phyloP scores from a whole-genome alignment of 2,888 invertebrate species.

The Notocelia uddmanniana region DNA sequence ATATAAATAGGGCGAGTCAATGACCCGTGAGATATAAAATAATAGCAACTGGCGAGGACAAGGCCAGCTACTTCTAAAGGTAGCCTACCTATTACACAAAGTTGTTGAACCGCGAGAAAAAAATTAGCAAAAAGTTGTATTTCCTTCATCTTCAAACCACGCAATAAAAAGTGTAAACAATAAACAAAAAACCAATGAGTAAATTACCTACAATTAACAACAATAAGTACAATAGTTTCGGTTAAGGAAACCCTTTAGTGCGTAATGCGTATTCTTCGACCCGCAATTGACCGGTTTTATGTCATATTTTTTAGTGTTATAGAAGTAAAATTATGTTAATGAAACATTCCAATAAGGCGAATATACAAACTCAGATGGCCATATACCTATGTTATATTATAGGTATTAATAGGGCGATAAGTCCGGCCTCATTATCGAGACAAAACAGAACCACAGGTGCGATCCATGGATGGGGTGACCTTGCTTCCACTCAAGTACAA shows the following conservation, averaged over 20 bases:
- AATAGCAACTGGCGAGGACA: slow-evolving; percentile 29
- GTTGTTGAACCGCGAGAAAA: slow-evolving; percentile 25
- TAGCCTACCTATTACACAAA: slow-evolving; percentile 12
- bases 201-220: no score
- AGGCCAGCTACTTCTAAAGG: slow-evolving; percentile 29
- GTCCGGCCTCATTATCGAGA: slow-evolving; percentile 24
- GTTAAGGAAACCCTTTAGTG: no score
- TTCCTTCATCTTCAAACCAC: background rate
- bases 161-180: no score
- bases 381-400: background rate
- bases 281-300: no score
- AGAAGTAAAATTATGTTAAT: background rate
- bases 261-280: no score
- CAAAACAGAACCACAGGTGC: slow-evolving; percentile 16
- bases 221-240: no score
- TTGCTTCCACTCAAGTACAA: slow-evolving; percentile 43
- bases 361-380: background rate
- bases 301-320: no score
- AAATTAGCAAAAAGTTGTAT: no score
- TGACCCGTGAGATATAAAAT: slow-evolving; percentile 29
- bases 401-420: slow-evolving; percentile 6
- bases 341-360: background rate
- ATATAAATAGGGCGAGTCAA: slow-evolving; percentile 27
- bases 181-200: no score
- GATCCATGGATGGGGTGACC: slow-evolving; percentile 29